Conservation (phyloP, 1,140 invertebrate species). For the Drosophila ambigua region DNA sequence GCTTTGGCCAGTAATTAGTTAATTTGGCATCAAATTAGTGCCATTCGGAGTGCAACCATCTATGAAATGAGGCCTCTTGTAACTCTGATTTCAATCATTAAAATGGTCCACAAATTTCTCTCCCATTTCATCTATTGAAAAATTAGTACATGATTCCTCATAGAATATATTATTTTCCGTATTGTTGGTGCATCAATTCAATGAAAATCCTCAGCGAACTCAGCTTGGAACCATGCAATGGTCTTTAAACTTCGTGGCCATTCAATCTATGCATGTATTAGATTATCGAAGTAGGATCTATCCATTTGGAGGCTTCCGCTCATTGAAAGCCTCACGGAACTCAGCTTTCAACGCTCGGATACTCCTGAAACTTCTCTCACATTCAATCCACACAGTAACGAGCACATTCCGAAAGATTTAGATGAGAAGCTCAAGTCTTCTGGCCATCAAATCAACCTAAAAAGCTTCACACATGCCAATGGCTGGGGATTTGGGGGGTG, state of each 20-base stretch:
- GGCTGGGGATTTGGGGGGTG: background rate
- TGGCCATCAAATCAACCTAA: slow-evolving; percentile 12
- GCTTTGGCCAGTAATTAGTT: no score
- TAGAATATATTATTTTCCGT: no score
- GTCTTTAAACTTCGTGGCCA: background rate
- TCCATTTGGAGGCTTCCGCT: background rate
- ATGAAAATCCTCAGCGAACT: slow-evolving; percentile 21
- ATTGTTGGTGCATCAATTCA: background rate
- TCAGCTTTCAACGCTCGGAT: background rate
- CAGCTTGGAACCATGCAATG: background rate
- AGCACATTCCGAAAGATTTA: background rate
- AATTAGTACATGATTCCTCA: no score
- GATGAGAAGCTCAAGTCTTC: background rate
- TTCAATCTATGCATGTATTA: background rate
- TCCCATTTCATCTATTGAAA: no score
- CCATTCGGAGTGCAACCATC: no score
- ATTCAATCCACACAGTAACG: no score
- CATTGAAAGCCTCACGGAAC: slow-evolving; percentile 18
- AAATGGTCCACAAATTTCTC: no score
- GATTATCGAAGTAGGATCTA: background rate
- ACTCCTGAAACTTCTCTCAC: no score
- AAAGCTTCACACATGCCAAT: slow-evolving; percentile 23
- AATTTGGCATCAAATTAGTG: no score
- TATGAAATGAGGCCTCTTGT: no score
- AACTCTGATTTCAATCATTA: no score